These are phyloP conservation scores for Synanceia verrucosa DNA, from an alignment of 2,797 vertebrate species.

Conservation along the genomic window DNA sequence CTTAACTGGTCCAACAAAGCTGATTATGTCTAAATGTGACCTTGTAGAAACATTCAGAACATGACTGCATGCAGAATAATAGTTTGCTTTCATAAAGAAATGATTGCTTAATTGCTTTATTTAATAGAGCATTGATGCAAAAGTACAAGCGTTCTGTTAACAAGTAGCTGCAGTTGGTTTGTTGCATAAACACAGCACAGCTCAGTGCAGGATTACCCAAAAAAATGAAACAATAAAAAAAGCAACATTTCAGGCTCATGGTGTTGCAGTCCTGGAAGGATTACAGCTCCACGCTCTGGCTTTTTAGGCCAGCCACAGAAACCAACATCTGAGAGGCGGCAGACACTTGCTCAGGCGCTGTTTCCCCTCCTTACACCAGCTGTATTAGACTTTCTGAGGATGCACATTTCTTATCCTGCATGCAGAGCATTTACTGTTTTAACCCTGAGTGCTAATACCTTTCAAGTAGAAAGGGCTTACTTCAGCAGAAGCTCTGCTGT, in stretches of 20 bases:
- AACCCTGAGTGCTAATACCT: conserved; percentile 73
- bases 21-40: conserved; percentile 28
- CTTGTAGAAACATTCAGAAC: conserved; percentile 16
- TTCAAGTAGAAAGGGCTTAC: conserved; percentile 77
- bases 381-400: conserved; percentile 61
- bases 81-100: conserved; percentile 12
- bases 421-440: conserved; percentile 74
- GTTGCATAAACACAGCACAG: conserved; percentile 21
- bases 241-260: conserved; percentile 13
- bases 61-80: not conserved
- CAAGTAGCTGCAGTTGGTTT: conserved; percentile 22
- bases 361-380: conserved; percentile 37
- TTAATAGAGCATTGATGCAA: conserved; percentile 19
- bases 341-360: conserved; percentile 48
- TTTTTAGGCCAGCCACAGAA: conserved; percentile 52
- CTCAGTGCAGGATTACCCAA: conserved; percentile 20
- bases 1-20: not conserved
- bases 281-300: conserved; percentile 35
- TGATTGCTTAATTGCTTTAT: conserved; percentile 23
- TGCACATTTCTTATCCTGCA: conserved; percentile 68
- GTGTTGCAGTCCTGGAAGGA: conserved; percentile 52
- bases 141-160: conserved; percentile 27
- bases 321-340: conserved; percentile 50
- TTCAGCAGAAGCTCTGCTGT: conserved; percentile 72
- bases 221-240: conserved; percentile 44